Conservation (phyloP, 2,888 invertebrate species). For the Phytoseiulus persimilis region DNA sequence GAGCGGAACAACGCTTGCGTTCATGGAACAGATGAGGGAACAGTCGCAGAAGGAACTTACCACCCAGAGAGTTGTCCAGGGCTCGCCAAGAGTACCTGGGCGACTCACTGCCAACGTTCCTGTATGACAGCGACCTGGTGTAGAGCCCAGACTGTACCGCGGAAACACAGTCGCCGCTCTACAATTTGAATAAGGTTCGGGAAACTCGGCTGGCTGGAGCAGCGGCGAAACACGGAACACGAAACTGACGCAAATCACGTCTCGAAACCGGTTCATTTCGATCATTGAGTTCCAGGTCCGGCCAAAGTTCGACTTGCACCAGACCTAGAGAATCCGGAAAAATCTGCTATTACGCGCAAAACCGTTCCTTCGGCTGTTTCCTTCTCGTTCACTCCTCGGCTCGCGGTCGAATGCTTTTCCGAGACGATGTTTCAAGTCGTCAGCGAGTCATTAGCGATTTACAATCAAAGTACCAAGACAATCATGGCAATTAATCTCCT, state of each 20-base stretch:
- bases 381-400: background rate
- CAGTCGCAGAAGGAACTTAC: background rate
- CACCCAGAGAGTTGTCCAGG: background rate
- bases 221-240: background rate
- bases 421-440: background rate
- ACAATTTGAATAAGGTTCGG: too few species aligned
- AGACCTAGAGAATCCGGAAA: background rate
- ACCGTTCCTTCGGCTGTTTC: background rate
- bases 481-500: background rate
- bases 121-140: background rate
- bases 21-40: background rate
- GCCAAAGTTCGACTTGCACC: background rate
- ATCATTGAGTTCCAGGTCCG: background rate
- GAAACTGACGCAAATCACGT: background rate
- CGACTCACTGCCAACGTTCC: background rate
- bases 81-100: background rate
- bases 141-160: background rate
- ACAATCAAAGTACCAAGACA: background rate
- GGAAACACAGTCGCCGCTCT: too few species aligned
- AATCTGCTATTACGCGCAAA: background rate
- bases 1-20: background rate
- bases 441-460: background rate
- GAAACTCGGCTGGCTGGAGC: background rate
- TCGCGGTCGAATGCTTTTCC: background rate
- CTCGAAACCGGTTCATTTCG: background rate